Conservation (phyloP, 2,888 invertebrate genomes). For the Meiosimyza decipiens region DNA sequence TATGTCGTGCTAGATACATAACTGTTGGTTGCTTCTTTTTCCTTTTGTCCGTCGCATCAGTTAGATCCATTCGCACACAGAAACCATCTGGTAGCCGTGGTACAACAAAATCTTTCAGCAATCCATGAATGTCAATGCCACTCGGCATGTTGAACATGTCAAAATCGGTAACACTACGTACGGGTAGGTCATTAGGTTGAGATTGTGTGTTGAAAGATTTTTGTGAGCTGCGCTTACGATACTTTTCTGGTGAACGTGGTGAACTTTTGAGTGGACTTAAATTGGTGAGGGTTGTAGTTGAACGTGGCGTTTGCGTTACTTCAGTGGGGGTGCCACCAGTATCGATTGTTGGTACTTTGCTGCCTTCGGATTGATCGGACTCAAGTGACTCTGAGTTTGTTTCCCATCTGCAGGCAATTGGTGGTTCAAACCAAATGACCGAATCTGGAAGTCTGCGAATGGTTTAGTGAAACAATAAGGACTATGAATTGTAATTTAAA, state of each 20-base stretch:
- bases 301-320: constrained; percentile 21
- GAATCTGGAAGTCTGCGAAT: constrained; percentile 73
- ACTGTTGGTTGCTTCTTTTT: constrained; percentile 35
- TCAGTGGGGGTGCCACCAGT: constrained; percentile 10
- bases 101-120: constrained; percentile 63
- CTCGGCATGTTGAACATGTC: constrained; percentile 62
- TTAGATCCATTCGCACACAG: constrained; percentile 55
- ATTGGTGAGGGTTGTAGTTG: constrained; percentile 52
- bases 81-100: constrained; percentile 65
- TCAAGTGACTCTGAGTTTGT: constrained; percentile 62
- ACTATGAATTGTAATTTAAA: not conserved
- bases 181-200: constrained; percentile 38
- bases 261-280: constrained; percentile 57
- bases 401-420: constrained; percentile 80
- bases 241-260: constrained; percentile 53
- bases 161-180: constrained; percentile 62
- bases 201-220: constrained; percentile 44
- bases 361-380: constrained; percentile 58
- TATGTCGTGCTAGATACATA: constrained; percentile 39
- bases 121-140: constrained; percentile 60
- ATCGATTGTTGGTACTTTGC: constrained; percentile 38
- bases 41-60: constrained; percentile 28
- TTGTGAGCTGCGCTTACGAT: constrained; percentile 51
- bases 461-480: constrained; percentile 12
- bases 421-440: constrained; percentile 83